Percentiles rank a stretch among this genome's conserved stretches.
These are phyloP conservation scores for Epinephelus coioides DNA, from an alignment of 2,797 vertebrate species.

Conservation along the genomic window DNA sequence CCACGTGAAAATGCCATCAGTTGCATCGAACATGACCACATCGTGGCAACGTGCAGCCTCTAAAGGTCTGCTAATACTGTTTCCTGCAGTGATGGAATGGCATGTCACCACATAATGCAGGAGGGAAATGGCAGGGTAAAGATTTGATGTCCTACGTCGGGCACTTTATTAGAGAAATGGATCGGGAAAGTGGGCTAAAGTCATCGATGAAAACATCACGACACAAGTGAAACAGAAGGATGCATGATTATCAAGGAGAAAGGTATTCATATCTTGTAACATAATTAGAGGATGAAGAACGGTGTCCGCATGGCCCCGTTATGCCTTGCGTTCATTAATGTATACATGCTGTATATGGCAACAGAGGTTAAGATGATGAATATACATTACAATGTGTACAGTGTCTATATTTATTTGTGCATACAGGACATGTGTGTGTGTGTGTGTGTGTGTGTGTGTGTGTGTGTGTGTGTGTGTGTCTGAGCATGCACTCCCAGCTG, in stretches of 20 bases:
- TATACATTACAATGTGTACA: slow-evolving; percentile 7
- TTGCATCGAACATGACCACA: slow-evolving; percentile 21
- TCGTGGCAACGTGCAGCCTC: slow-evolving; percentile 27
- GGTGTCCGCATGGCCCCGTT: slow-evolving; percentile 27
- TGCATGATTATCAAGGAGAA: background rate
- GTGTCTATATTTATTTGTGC: background rate
- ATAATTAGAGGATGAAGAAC: slow-evolving; percentile 37
- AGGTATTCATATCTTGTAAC: slow-evolving; percentile 22
- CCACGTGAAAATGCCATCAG: slow-evolving; percentile 74
- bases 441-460: too few relatives aligned
- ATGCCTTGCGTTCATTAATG: slow-evolving; percentile 46
- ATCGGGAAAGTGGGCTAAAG: slow-evolving; percentile 20
- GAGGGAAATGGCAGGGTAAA: slow-evolving; percentile 27
- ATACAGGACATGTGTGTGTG: background rate
- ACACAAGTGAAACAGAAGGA: slow-evolving; percentile 1
- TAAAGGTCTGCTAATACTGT: slow-evolving; percentile 55
- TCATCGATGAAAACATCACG: slow-evolving; percentile 20
- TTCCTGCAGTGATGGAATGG: slow-evolving; percentile 50
- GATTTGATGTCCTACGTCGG: slow-evolving; percentile 17
- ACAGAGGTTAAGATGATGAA: slow-evolving; percentile 44
- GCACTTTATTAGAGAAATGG: slow-evolving; percentile 37
- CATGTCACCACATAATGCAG: slow-evolving; percentile 12
- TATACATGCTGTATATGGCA: slow-evolving; percentile 3
- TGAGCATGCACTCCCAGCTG: background rate
- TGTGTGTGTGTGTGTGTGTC: background rate